phyloP scores from a whole-genome alignment of 2,113 vertebrate species.

The Phylloscopus whistleri region DNA sequence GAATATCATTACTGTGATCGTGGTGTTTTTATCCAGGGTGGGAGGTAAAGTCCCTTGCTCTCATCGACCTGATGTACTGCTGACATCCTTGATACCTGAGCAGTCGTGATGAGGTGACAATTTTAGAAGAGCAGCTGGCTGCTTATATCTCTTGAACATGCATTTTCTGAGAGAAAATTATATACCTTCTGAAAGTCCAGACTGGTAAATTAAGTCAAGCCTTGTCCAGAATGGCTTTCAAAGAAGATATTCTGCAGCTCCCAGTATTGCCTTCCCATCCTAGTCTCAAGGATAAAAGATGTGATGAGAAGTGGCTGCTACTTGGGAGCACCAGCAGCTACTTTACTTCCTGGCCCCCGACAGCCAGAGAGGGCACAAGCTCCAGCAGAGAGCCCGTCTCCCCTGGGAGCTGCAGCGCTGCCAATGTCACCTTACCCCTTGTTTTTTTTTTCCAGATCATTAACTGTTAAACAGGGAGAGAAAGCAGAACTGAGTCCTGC shows the following conservation, averaged over 20 bases:
- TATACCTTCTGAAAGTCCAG: not conserved
- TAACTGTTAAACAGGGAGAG: slow-evolving; percentile 58
- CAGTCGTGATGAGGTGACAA: not conserved
- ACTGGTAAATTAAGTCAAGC: not conserved
- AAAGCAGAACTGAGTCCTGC: not conserved
- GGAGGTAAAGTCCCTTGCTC: not conserved
- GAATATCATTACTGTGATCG: not conserved
- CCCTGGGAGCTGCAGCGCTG: not conserved
- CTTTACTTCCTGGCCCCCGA: rapidly evolving
- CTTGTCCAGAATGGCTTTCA: not conserved
- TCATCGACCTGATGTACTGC: not conserved
- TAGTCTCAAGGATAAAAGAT: not conserved
- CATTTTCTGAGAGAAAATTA: not conserved
- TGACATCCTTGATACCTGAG: not conserved
- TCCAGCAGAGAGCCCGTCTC: rapidly evolving
- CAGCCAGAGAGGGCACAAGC: not conserved
- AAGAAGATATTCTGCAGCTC: not conserved
- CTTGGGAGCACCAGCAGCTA: not conserved
- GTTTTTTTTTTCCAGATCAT: slow-evolving; percentile 49
- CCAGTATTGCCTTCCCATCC: not conserved
- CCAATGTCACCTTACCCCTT: slow-evolving; percentile 52
- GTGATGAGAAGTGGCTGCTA: not conserved
- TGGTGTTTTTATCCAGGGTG: not conserved
- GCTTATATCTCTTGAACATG: not conserved
- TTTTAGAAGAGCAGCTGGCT: not conserved